Percentiles rank a stretch among this genome's conserved stretches.
These are phyloP conservation scores for Lutjanus erythropterus DNA, from an alignment of 2,113 vertebrate species.

Conservation along the genomic window DNA sequence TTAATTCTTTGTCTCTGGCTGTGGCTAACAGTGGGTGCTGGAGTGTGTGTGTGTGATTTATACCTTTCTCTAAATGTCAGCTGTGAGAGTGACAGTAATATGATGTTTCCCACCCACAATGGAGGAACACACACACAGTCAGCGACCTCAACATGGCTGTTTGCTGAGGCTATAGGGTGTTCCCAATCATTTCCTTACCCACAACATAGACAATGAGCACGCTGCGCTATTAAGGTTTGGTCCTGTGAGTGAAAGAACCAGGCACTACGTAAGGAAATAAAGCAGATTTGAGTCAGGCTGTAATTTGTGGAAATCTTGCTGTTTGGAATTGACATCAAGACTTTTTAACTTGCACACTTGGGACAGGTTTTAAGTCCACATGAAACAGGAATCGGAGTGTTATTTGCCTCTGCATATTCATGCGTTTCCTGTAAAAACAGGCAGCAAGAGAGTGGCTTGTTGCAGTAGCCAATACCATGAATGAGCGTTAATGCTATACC, in stretches of 20 bases:
- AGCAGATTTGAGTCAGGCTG: background rate
- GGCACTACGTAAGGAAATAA: constrained; percentile 8
- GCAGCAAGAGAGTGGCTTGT: no score
- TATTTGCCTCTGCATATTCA: no score
- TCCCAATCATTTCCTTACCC: constrained; percentile 64
- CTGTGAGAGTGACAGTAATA: constrained; percentile 76
- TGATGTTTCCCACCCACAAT: constrained; percentile 77
- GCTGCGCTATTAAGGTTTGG: constrained; percentile 30
- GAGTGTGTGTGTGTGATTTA: constrained; percentile 58
- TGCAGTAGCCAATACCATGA: no score
- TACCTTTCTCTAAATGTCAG: constrained; percentile 65
- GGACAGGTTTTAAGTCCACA: constrained; percentile 7
- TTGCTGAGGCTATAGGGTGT: constrained; percentile 60
- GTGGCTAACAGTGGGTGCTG: constrained; percentile 14
- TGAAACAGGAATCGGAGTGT: no score
- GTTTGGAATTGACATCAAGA: constrained; percentile 2
- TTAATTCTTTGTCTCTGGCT: constrained; percentile 49
- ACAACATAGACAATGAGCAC: constrained; percentile 57
- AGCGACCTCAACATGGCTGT: constrained; percentile 72
- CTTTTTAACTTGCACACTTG: constrained; percentile 18
- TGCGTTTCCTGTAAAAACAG: no score
- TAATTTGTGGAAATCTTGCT: constrained; percentile 21
- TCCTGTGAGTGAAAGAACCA: constrained; percentile 35
- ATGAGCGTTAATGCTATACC: no score
- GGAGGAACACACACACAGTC: constrained; percentile 76